Conservation (phyloP, 2,888 invertebrate species). For the Drosophila setosimentum region DNA sequence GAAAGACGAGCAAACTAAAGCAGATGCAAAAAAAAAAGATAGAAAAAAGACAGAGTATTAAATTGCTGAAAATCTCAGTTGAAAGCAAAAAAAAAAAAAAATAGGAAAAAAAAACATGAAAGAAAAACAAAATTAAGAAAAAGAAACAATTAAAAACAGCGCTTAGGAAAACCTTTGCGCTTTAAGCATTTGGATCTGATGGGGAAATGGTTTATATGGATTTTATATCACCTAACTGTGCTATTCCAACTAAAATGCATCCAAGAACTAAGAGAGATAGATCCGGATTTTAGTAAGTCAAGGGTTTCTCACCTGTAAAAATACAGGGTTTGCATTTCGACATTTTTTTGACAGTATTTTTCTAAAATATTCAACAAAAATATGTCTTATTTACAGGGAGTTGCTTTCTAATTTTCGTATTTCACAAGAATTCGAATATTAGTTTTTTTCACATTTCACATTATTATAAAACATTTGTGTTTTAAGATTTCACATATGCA, state of each 20-base stretch:
- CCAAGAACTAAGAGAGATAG: no score
- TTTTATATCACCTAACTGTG: not conserved
- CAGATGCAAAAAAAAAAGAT: not conserved
- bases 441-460: not conserved
- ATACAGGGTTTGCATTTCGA: not conserved
- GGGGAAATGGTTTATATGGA: not conserved
- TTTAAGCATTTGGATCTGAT: slow-evolving; percentile 42
- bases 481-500: not conserved
- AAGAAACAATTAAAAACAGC: slow-evolving; percentile 8
- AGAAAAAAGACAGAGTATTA: slow-evolving; percentile 67
- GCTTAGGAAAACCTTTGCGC: slow-evolving; percentile 20
- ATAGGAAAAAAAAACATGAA: slow-evolving; percentile 22
- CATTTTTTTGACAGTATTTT: not conserved
- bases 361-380: not conserved
- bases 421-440: not conserved
- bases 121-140: slow-evolving; percentile 53
- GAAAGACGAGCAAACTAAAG: slow-evolving; percentile 49
- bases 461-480: not conserved
- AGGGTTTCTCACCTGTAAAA: not conserved
- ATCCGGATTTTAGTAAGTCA: no score
- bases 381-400: not conserved
- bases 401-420: not conserved
- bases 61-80: slow-evolving; percentile 65
- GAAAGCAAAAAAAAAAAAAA: slow-evolving; percentile 55
- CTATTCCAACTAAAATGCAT: no score